Evolutionary conservation across 1,140 invertebrate genomes (phyloP).

Genomic region (Probaryconus sp.): DNA sequence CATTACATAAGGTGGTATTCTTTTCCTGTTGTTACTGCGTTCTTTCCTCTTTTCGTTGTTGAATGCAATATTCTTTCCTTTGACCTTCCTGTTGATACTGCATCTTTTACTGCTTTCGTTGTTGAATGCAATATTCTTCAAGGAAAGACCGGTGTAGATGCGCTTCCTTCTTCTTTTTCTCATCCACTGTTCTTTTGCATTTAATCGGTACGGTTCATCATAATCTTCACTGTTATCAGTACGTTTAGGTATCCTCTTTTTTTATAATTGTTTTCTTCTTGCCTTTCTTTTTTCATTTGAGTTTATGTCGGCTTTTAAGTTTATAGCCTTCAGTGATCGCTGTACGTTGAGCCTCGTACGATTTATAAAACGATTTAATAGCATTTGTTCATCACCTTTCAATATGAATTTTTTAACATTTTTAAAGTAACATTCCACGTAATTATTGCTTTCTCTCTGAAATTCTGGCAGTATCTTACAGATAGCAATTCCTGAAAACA

Average conservation of each 20-base stretch:
- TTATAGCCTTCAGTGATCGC: background rate
- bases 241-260: background rate
- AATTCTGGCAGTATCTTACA: conserved; percentile 5
- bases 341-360: background rate
- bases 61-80: no score
- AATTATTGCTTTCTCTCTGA: conserved; percentile 19
- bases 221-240: background rate
- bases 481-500: conserved; percentile 26
- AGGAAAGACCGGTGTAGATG: background rate
- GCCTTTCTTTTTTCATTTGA: conserved; percentile 10
- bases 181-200: conserved; percentile 11
- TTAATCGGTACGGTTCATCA: conserved; percentile 7
- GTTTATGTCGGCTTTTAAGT: conserved; percentile 12
- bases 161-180: background rate
- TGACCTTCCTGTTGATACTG: no score
- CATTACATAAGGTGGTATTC: no score
- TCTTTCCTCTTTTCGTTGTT: no score
- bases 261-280: no score
- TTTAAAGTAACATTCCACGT: conserved; percentile 33
- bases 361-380: conserved; percentile 4
- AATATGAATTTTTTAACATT: conserved; percentile 16
- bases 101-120: no score
- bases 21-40: no score
- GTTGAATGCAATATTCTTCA: conserved; percentile 2
- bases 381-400: background rate